A percentile compares a stretch with the other conserved stretches of the same genome.
phyloP scores from a whole-genome alignment of 2,888 invertebrate species.

The Drosophila affinis region DNA sequence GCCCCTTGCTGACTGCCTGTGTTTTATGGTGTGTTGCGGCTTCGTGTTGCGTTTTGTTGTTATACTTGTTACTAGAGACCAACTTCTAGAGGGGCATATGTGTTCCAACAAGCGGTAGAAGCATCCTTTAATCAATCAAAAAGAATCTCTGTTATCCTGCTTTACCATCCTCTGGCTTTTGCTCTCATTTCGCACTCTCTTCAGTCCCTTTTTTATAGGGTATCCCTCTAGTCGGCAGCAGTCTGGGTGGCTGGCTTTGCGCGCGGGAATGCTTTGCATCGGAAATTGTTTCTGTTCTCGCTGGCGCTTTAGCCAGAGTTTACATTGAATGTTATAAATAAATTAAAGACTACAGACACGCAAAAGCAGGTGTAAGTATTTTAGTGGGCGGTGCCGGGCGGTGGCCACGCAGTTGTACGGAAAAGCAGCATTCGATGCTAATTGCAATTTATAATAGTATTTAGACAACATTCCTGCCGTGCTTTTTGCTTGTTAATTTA shows the following conservation, averaged over 20 bases:
- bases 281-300: conserved; percentile 56
- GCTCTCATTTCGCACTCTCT: neutral
- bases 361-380: conserved; percentile 18
- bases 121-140: neutral
- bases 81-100: neutral
- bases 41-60: conserved; percentile 28
- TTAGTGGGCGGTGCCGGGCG: conserved; percentile 7
- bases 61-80: neutral
- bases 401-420: conserved; percentile 38
- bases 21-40: neutral
- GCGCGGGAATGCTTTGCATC: conserved; percentile 46
- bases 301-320: conserved; percentile 54
- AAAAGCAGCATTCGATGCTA: conserved; percentile 31
- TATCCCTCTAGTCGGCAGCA: neutral
- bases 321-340: conserved; percentile 73
- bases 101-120: neutral
- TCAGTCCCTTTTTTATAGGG: neutral
- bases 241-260: neutral
- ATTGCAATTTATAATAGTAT: conserved; percentile 35
- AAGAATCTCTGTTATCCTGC: neutral
- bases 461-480: conserved; percentile 34
- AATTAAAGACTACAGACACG: conserved; percentile 60
- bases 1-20: conserved; percentile 29
- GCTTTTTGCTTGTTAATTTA: neutral
- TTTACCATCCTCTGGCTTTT: too few species aligned